phyloP scores from a whole-genome alignment of 2,888 invertebrate species.

The Teleogryllus oceanicus region DNA sequence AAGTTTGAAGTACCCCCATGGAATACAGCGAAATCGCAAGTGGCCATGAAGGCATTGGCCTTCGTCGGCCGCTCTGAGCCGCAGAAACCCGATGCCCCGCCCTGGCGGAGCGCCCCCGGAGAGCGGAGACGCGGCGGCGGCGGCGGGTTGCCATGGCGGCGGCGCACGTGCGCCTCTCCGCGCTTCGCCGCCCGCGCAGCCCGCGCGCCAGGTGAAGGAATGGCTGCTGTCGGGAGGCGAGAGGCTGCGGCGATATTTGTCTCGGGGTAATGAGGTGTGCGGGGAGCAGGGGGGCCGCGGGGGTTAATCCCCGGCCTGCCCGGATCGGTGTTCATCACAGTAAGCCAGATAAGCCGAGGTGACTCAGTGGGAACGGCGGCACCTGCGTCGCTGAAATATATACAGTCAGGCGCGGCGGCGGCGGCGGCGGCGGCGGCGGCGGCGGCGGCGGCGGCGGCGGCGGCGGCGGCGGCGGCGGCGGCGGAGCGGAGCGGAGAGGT shows the following conservation, averaged over 20 bases:
- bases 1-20: no score
- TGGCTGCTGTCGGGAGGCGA: conserved; percentile 20
- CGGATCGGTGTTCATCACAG: conserved; percentile 32
- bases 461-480: not conserved
- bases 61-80: no score
- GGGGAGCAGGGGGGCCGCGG: conserved; percentile 22
- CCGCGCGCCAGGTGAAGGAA: conserved; percentile 26
- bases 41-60: no score
- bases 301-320: conserved; percentile 30
- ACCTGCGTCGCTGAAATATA: conserved; percentile 25
- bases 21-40: no score
- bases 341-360: conserved; percentile 34
- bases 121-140: no score
- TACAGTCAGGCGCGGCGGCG: not conserved
- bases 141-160: not conserved
- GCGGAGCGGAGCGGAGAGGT: not conserved
- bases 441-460: not conserved
- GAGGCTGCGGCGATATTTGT: conserved; percentile 29
- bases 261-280: conserved; percentile 32
- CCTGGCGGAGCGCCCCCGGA: no score
- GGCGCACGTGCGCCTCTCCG: not conserved
- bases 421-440: conserved; percentile 18
- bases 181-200: not conserved
- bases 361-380: conserved; percentile 32
- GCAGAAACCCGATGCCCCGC: no score